phyloP scores from a whole-genome alignment of 2,113 vertebrate genomes.

The Phalacrocorax carbo region DNA sequence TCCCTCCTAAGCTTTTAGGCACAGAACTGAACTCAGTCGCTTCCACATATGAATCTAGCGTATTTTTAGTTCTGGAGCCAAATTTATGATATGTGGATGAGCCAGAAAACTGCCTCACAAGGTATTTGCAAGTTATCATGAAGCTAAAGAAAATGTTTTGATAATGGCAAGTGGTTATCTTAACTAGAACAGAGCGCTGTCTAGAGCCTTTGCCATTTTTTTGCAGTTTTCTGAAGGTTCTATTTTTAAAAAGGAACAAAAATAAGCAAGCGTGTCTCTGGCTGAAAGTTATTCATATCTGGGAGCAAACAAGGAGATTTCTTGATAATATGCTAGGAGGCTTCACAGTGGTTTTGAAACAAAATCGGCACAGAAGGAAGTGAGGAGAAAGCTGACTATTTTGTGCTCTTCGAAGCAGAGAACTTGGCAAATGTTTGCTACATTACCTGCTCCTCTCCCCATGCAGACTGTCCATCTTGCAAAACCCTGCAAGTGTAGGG shows the following conservation, averaged over 20 bases:
- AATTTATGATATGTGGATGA: not conserved
- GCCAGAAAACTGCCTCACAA: not conserved
- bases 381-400: not conserved
- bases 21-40: not conserved
- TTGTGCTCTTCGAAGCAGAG: not conserved
- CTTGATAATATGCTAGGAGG: not conserved
- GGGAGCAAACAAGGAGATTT: not conserved
- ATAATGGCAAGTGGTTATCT: not conserved
- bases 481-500: not conserved
- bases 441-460: not conserved
- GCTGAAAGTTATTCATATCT: not conserved
- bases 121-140: not conserved
- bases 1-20: not conserved
- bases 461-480: not conserved
- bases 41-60: not conserved
- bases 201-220: not conserved
- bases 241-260: not conserved
- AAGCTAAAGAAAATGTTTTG: not conserved
- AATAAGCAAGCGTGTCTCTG: not conserved
- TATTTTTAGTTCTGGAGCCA: not conserved
- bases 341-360: not conserved
- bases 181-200: not conserved
- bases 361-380: not conserved
- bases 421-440: not conserved
- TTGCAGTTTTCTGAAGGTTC: not conserved